phyloP scores from a whole-genome alignment of 1,140 invertebrate genomes.

The Saccostrea cuccullata region DNA sequence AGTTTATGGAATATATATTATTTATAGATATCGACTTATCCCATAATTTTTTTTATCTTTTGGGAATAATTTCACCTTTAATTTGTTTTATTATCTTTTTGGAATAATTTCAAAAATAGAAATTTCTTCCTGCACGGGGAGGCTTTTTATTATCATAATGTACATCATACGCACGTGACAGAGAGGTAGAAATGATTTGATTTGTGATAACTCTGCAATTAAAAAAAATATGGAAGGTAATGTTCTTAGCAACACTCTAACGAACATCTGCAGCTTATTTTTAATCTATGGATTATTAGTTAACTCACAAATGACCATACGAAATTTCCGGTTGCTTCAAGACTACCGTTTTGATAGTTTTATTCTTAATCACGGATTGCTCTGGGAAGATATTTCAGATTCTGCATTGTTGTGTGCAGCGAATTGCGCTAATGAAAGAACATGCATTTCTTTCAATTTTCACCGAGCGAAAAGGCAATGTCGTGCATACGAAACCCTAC shows the following conservation, averaged over 20 bases:
- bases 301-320: not conserved
- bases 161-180: no score
- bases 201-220: no score
- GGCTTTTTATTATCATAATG: no score
- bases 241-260: not conserved
- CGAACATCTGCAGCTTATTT: not conserved
- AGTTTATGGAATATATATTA: no score
- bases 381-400: not conserved
- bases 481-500: not conserved
- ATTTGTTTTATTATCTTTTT: no score
- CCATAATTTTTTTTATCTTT: no score
- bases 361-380: not conserved
- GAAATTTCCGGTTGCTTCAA: not conserved
- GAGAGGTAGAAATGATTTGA: no score
- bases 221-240: not conserved
- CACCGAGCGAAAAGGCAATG: not conserved
- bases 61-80: no score
- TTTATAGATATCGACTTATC: no score
- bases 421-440: not conserved
- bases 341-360: not conserved
- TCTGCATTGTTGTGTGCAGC: not conserved
- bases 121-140: no score
- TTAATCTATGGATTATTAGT: not conserved
- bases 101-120: no score
- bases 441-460: conserved; percentile 17